A percentile compares a stretch with the other conserved stretches of the same genome.
Evolutionary conservation across 2,113 vertebrate species (phyloP).

Genomic region (Egretta garzetta): DNA sequence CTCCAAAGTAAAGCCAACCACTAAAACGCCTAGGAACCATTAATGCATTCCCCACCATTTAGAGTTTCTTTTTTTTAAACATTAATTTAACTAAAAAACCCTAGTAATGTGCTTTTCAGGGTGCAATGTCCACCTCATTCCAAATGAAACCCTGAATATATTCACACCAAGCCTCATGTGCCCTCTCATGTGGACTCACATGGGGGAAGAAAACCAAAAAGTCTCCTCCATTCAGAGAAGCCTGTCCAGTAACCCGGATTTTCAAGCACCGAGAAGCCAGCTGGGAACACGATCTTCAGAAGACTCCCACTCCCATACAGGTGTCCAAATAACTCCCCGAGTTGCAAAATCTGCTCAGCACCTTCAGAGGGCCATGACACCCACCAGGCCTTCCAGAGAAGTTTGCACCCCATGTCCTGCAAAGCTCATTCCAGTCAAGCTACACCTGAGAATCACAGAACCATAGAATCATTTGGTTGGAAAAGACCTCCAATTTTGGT

Average conservation of each 20-base stretch:
- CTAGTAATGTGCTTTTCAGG: accelerated
- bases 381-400: no score
- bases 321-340: background rate
- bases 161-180: background rate
- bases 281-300: background rate
- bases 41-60: accelerated
- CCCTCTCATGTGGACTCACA: accelerated
- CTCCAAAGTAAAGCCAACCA: background rate
- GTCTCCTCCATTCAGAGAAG: accelerated
- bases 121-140: accelerated
- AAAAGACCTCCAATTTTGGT: no score
- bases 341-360: background rate
- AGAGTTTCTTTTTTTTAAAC: background rate
- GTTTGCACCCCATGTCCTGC: accelerated
- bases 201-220: background rate
- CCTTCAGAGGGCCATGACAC: background rate
- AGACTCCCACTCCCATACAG: accelerated
- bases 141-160: background rate
- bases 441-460: background rate
- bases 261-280: background rate
- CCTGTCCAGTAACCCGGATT: background rate
- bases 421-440: background rate
- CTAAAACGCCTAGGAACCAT: background rate
- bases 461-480: no score
- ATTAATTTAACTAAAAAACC: background rate